These are phyloP conservation scores for Myotis findleyi DNA, from an alignment of 2,797 vertebrate species.

Conservation along the genomic window DNA sequence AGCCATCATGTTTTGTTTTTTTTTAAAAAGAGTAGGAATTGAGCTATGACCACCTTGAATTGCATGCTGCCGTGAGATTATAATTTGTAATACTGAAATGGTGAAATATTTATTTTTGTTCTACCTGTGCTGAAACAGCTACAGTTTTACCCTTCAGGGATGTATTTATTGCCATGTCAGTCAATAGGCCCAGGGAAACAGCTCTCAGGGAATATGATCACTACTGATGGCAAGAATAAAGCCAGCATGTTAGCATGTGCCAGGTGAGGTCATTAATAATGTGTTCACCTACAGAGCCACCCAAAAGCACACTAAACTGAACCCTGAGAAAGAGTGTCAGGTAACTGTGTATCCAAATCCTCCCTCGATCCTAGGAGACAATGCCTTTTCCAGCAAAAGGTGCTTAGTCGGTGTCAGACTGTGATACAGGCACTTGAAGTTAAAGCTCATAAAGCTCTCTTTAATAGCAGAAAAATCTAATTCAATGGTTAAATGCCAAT, in stretches of 20 bases:
- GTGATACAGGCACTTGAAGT: constrained; percentile 53
- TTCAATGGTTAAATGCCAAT: constrained; percentile 75
- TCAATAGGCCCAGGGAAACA: constrained; percentile 63
- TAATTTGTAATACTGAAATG: constrained; percentile 60
- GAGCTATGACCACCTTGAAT: constrained; percentile 47
- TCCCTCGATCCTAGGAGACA: constrained; percentile 48
- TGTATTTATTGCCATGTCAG: constrained; percentile 56
- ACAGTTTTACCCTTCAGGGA: constrained; percentile 53
- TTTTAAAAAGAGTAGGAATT: background rate
- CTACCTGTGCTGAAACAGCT: constrained; percentile 57
- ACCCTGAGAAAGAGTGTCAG: constrained; percentile 46
- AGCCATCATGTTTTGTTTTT: background rate
- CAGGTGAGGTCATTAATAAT: constrained; percentile 38
- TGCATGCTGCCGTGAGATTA: constrained; percentile 25
- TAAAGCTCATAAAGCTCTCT: constrained; percentile 67
- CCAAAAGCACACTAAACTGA: constrained; percentile 1
- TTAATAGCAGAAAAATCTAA: constrained; percentile 51
- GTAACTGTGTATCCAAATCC: background rate
- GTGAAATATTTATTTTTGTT: constrained; percentile 58
- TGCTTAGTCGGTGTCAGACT: constrained; percentile 44
- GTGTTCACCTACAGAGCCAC: background rate
- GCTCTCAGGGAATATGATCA: constrained; percentile 26
- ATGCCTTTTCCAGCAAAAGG: constrained; percentile 46
- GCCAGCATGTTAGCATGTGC: constrained; percentile 36
- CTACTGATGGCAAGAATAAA: constrained; percentile 51